A percentile compares a stretch with the other conserved stretches of the same genome.
phyloP scores from a whole-genome alignment of 1,140 invertebrate species.

The Drosophila nigromelanica region DNA sequence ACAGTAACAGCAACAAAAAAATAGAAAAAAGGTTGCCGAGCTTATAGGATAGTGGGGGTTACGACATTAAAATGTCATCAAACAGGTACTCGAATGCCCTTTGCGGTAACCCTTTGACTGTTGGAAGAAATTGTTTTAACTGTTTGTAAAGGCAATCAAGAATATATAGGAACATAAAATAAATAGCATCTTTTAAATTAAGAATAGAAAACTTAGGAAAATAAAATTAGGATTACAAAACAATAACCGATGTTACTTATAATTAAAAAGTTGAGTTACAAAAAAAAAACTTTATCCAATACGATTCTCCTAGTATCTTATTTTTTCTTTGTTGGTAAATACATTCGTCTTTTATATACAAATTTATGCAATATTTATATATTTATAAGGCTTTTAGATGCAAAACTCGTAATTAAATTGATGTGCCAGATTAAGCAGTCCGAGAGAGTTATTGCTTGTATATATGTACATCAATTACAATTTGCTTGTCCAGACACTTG shows the following conservation, averaged over 20 bases:
- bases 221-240: no score
- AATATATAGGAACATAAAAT: no score
- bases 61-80: conserved; percentile 26
- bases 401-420: conserved; percentile 67
- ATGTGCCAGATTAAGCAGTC: conserved; percentile 26
- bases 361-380: conserved; percentile 52
- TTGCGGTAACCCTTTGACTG: not conserved
- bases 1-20: conserved; percentile 8
- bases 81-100: conserved; percentile 3
- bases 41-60: conserved; percentile 4
- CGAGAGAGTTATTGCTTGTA: conserved; percentile 3
- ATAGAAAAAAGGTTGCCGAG: conserved; percentile 1
- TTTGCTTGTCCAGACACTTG: conserved; percentile 43
- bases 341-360: conserved; percentile 16
- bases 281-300: no score
- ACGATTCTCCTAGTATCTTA: no score
- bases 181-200: no score
- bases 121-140: not conserved
- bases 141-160: no score
- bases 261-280: no score
- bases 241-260: no score
- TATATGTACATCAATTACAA: conserved; percentile 64
- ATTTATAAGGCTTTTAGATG: conserved; percentile 46
- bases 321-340: no score
- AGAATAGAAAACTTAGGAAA: no score